Evolutionary conservation across 2,797 vertebrate genomes (phyloP).

Genomic region (Iguana delicatissima): DNA sequence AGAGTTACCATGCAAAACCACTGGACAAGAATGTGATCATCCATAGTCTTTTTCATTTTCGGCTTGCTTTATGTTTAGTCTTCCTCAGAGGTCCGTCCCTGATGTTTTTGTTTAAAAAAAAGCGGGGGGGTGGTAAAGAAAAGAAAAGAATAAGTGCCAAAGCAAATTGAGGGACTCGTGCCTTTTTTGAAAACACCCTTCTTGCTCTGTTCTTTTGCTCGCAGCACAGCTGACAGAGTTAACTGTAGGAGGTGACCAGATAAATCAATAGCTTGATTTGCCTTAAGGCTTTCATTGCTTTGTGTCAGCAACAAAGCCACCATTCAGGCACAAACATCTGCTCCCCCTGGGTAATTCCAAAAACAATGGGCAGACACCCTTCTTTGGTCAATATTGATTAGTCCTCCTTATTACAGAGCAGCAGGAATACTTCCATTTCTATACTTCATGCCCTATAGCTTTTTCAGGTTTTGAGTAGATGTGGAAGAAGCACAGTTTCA

Average conservation of each 20-base stretch:
- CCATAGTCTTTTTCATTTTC: constrained; percentile 14
- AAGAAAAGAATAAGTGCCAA: too few species aligned
- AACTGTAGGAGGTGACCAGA: not conserved
- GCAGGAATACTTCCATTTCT: not conserved
- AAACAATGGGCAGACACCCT: constrained; percentile 17
- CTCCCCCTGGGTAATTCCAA: constrained; percentile 5
- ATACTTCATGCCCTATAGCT: not conserved
- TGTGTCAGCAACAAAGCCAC: constrained; percentile 13
- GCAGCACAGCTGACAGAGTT: not conserved
- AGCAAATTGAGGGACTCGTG: not conserved
- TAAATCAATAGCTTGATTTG: constrained; percentile 26
- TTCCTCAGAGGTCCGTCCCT: not conserved
- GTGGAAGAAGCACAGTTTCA: not conserved
- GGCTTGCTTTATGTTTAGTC: not conserved
- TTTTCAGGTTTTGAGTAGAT: not conserved
- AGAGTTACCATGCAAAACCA: constrained; percentile 6
- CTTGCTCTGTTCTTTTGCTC: not conserved
- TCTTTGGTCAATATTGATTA: constrained; percentile 18
- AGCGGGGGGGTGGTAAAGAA: not conserved
- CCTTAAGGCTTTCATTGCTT: constrained; percentile 12
- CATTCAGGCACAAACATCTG: constrained; percentile 18
- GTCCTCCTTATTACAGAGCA: not conserved
- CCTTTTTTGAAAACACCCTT: constrained; percentile 2
- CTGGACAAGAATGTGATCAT: not conserved
- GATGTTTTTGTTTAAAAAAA: not conserved